phyloP scores from a whole-genome alignment of 1,140 invertebrate species.

The Heliconius himera region DNA sequence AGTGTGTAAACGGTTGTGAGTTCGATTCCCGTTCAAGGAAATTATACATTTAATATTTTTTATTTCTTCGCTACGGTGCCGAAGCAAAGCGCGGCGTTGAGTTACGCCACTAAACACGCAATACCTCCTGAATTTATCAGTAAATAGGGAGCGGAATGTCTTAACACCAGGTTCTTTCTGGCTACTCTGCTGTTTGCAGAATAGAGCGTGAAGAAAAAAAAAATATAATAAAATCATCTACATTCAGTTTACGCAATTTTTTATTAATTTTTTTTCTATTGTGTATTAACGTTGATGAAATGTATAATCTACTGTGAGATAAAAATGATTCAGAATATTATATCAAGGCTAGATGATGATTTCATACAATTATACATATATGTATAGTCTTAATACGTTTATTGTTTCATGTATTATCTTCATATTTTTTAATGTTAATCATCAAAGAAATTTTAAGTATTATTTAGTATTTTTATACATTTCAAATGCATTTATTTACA shows the following conservation, averaged over 20 bases:
- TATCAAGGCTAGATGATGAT: not conserved
- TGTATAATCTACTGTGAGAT: not conserved
- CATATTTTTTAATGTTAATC: not conserved
- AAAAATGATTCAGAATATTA: not conserved
- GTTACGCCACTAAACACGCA: no score
- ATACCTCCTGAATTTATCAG: no score
- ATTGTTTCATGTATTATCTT: not conserved
- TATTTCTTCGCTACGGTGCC: no score
- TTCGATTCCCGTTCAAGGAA: no score
- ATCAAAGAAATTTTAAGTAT: not conserved
- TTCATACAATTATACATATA: not conserved
- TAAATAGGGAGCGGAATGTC: no score
- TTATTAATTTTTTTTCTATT: not conserved
- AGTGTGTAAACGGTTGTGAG: not conserved
- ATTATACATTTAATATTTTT: no score
- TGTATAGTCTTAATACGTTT: not conserved
- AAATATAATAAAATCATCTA: slow-evolving; percentile 30
- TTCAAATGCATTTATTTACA: no score
- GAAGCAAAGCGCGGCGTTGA: no score
- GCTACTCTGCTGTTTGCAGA: no score
- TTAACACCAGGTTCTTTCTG: no score
- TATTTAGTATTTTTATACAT: not conserved
- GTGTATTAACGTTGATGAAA: not conserved
- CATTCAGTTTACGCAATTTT: not conserved
- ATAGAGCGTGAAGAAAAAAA: no score